phyloP scores from a whole-genome alignment of 1,140 invertebrate species.

The Procambarus virginalis region DNA sequence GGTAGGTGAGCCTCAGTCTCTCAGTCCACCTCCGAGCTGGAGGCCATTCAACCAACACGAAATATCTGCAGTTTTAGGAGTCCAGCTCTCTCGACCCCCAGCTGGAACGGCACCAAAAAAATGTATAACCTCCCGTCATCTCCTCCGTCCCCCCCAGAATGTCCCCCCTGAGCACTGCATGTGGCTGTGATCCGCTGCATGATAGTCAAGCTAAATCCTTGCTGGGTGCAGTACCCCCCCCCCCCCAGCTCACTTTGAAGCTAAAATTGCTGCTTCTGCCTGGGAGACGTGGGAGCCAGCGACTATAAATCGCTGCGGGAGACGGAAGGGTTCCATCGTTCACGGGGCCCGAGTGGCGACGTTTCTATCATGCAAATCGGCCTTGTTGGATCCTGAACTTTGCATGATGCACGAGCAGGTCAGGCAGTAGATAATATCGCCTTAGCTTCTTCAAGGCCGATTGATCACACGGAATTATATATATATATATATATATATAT shows the following conservation, averaged over 20 bases:
- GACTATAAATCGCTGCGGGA: conserved; percentile 13
- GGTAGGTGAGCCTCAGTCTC: too few species aligned
- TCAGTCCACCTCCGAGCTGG: too few species aligned
- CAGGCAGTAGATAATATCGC: conserved; percentile 2
- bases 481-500: conserved; percentile 29
- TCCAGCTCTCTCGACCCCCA: background rate
- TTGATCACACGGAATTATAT: background rate
- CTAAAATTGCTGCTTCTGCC: background rate
- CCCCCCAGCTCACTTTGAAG: background rate
- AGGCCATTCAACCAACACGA: too few species aligned
- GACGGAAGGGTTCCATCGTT: conserved; percentile 18
- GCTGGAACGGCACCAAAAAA: background rate
- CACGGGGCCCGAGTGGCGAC: conserved; percentile 26
- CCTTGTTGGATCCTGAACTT: conserved; percentile 29
- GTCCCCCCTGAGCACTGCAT: background rate
- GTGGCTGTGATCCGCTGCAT: conserved; percentile 21
- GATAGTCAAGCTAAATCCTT: conserved; percentile 10
- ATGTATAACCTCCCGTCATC: background rate
- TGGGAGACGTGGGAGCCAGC: background rate
- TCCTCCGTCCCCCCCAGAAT: too few species aligned
- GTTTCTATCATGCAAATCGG: conserved; percentile 53
- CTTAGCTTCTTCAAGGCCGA: background rate
- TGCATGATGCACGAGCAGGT: conserved; percentile 44
- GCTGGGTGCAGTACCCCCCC: conserved; percentile 12
- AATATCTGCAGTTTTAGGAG: background rate